These are phyloP conservation scores for Siniperca scherzeri DNA, from an alignment of 2,797 vertebrate species.

Conservation along the genomic window DNA sequence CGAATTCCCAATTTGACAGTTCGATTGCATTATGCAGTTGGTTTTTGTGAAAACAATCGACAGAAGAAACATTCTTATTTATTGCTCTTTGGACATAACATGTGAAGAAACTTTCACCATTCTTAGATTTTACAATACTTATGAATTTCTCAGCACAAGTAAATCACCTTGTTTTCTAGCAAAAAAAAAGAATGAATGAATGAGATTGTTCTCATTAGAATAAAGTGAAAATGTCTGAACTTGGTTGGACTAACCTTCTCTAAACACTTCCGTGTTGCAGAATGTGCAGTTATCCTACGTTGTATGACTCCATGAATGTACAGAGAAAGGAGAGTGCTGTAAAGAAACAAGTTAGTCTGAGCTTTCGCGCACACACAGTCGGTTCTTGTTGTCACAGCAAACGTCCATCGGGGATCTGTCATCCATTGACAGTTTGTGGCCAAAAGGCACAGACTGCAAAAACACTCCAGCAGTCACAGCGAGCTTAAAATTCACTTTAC, in stretches of 20 bases:
- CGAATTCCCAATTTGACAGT: no score
- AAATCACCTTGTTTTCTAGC: not conserved
- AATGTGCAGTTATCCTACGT: not conserved
- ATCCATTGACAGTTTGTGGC: not conserved
- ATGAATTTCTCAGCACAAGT: not conserved
- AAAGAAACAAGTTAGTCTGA: not conserved
- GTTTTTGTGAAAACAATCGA: no score
- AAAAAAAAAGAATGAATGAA: not conserved
- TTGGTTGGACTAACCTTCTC: not conserved
- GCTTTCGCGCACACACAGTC: not conserved
- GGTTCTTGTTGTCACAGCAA: not conserved
- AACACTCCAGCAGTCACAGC: not conserved
- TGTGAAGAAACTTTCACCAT: not conserved
- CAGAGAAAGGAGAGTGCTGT: not conserved
- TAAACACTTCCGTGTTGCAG: not conserved
- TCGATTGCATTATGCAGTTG: no score
- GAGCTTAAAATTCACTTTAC: not conserved
- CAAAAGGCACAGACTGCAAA: constrained; percentile 9
- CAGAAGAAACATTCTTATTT: no score
- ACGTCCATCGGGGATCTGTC: not conserved
- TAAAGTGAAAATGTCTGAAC: not conserved
- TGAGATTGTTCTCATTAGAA: not conserved
- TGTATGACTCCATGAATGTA: not conserved
- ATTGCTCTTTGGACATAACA: not conserved
- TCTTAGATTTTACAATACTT: not conserved